Evolutionary conservation across 2,113 vertebrate species (phyloP).

Genomic region (Gnathonemus longibarbis): DNA sequence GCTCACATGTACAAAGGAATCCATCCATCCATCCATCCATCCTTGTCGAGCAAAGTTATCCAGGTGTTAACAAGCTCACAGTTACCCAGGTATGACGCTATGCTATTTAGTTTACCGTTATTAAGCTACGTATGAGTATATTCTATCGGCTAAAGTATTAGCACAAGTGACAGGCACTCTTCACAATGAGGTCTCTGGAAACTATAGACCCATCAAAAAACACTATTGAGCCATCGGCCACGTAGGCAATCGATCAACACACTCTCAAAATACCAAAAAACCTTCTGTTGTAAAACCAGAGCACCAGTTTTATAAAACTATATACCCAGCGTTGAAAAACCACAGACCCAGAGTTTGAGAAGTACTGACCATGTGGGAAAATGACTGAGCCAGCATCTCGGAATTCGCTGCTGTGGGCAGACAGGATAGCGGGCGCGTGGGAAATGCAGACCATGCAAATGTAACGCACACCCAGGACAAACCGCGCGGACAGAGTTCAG

Average conservation of each 20-base stretch:
- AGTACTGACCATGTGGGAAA: neutral
- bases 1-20: neutral
- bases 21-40: neutral
- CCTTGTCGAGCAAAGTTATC: neutral
- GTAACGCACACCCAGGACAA: neutral
- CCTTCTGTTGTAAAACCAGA: neutral
- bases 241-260: neutral
- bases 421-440: neutral
- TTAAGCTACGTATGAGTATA: neutral
- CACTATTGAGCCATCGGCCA: neutral
- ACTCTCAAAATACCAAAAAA: neutral
- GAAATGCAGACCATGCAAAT: constrained; percentile 3
- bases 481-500: neutral
- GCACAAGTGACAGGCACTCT: neutral
- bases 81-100: neutral
- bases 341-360: neutral
- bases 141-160: neutral
- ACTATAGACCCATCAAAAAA: neutral
- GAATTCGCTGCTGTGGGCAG: neutral
- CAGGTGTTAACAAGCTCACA: neutral
- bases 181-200: neutral
- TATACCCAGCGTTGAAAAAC: neutral
- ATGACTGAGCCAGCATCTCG: neutral
- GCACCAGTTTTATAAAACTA: neutral
- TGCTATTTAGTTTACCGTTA: neutral